Conservation (phyloP, 1,140 invertebrate species). For the Mamestra configurata region DNA sequence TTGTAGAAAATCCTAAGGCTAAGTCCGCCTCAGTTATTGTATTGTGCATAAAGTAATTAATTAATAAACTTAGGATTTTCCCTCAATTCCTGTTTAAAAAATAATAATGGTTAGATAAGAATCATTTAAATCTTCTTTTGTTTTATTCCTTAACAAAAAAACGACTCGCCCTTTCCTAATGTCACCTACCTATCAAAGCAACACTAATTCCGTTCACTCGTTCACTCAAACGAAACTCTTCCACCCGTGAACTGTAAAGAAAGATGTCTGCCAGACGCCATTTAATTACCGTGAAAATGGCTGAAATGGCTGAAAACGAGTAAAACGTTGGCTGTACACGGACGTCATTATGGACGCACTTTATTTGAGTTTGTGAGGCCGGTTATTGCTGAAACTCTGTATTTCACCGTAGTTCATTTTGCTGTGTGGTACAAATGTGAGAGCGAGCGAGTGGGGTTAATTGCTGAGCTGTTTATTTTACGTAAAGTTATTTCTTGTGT, state of each 20-base stretch:
- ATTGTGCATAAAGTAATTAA: no score
- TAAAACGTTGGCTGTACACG: slow-evolving; percentile 49
- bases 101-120: no score
- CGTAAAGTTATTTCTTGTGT: neutral
- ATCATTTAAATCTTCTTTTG: no score
- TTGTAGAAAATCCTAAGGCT: no score
- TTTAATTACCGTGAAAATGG: slow-evolving; percentile 60
- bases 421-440: slow-evolving; percentile 38
- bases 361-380: slow-evolving; percentile 60
- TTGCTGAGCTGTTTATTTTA: neutral
- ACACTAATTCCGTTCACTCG: slow-evolving; percentile 1
- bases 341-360: slow-evolving; percentile 59
- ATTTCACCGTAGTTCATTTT: slow-evolving; percentile 62
- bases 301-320: slow-evolving; percentile 51
- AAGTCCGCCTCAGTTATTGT: no score
- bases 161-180: no score
- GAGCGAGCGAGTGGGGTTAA: neutral
- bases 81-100: no score
- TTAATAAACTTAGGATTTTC: no score
- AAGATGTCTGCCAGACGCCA: slow-evolving; percentile 41
- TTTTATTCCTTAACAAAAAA: no score
- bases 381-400: slow-evolving; percentile 60
- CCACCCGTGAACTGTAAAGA: neutral
- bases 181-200: neutral
- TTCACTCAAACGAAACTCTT: neutral